Evolutionary conservation across 2,888 invertebrate species (phyloP).

Genomic region (Tiliacea citrago): DNA sequence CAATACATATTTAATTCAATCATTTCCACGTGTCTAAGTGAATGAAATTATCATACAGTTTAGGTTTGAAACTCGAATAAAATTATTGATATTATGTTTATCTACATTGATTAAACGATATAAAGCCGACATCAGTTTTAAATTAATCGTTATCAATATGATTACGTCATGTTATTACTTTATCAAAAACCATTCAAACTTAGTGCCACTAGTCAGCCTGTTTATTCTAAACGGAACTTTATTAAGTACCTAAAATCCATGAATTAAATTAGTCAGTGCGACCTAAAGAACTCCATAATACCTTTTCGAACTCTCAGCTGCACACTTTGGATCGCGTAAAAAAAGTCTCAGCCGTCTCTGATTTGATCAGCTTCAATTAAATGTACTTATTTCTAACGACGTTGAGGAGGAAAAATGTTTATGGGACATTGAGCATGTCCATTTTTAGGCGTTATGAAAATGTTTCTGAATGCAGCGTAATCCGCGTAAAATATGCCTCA

Average conservation of each 20-base stretch:
- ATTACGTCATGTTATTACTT: neutral
- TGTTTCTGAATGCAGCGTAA: neutral
- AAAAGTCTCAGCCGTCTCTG: neutral
- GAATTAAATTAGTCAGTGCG: no score
- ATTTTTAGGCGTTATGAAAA: neutral
- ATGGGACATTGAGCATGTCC: no score
- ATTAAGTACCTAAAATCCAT: no score
- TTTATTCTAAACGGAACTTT: neutral
- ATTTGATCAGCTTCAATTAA: neutral
- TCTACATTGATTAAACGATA: slow-evolving; percentile 11
- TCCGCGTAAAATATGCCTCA: neutral
- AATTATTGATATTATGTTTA: slow-evolving; percentile 9
- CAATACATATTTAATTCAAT: neutral
- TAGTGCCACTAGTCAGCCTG: neutral
- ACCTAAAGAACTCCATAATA: no score
- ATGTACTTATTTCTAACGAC: neutral
- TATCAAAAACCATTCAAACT: neutral
- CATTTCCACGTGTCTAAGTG: neutral
- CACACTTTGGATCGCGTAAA: no score
- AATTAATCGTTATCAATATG: slow-evolving; percentile 21
- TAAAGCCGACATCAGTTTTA: neutral
- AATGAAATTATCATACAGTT: slow-evolving; percentile 12
- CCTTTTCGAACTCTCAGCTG: no score
- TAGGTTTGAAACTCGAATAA: neutral
- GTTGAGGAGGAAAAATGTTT: neutral